A percentile compares a stretch with the other conserved stretches of the same genome.
These are phyloP conservation scores for Branchinecta sandiegonensis DNA, from an alignment of 2,888 invertebrate genomes.

Conservation along the genomic window DNA sequence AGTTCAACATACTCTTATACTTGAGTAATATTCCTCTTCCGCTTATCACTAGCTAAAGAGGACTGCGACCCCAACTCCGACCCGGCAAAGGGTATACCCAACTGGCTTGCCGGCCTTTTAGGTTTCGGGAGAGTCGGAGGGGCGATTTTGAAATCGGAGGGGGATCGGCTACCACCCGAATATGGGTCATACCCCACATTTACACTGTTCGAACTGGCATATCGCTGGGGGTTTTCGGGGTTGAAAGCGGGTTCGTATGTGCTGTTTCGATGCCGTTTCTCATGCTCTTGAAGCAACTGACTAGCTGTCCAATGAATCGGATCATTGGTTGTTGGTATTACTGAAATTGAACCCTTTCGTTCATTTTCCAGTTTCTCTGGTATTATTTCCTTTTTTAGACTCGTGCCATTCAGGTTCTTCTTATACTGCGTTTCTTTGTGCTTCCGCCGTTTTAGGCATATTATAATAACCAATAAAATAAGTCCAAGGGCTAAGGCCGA, in stretches of 20 bases:
- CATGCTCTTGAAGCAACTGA: conserved; percentile 44
- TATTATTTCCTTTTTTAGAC: background rate
- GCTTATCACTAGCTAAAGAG: conserved; percentile 13
- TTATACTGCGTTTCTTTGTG: background rate
- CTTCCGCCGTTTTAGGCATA: background rate
- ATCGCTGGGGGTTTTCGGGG: background rate
- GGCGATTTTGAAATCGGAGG: background rate
- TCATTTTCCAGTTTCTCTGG: conserved; percentile 2
- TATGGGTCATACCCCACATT: background rate
- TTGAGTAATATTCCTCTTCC: conserved; percentile 9
- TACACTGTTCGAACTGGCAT: background rate
- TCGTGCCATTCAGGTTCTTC: background rate
- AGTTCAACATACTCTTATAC: background rate
- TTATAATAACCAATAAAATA: conserved; percentile 4
- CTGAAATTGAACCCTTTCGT: background rate
- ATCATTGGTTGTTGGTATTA: conserved; percentile 37
- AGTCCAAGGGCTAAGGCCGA: conserved; percentile 7
- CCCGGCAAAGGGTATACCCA: background rate
- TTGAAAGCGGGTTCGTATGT: background rate
- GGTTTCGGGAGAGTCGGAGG: conserved; percentile 11
- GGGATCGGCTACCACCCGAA: background rate
- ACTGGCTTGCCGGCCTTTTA: conserved; percentile 10
- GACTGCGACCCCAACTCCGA: conserved; percentile 9
- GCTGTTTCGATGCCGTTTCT: conserved; percentile 36
- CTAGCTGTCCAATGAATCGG: conserved; percentile 45